Conservation (phyloP, 2,797 vertebrate genomes). For the Rhynchotus rufescens region DNA sequence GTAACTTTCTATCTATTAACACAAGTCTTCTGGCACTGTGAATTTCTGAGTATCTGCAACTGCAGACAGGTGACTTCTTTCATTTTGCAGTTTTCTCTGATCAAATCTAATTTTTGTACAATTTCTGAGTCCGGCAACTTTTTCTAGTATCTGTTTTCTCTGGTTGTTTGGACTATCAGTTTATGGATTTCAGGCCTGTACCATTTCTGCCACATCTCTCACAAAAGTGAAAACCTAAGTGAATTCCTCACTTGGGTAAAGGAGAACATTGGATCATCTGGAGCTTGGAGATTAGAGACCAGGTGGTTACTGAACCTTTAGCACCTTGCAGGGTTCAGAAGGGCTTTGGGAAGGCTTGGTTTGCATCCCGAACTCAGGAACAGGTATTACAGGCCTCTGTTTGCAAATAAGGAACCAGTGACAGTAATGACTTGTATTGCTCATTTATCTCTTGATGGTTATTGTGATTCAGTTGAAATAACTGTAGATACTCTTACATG, state of each 20-base stretch:
- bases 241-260: background rate
- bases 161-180: background rate
- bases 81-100: background rate
- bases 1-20: background rate
- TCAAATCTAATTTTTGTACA: background rate
- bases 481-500: background rate
- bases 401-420: background rate
- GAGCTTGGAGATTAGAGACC: background rate
- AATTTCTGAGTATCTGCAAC: background rate
- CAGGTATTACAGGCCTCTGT: background rate
- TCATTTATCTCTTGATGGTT: slow-evolving; percentile 21
- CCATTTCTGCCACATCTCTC: no score
- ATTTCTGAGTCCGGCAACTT: background rate
- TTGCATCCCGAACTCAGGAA: background rate
- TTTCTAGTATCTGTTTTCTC: background rate
- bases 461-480: background rate
- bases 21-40: background rate
- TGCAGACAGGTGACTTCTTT: background rate
- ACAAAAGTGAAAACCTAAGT: no score
- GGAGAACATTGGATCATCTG: no score
- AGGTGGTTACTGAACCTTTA: background rate
- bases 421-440: background rate
- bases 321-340: background rate
- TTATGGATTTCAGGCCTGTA: background rate
- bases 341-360: background rate